Base-by-base conservation (phyloP, 2,113 vertebrate species). In the Hippopotamus amphibius region DNA sequence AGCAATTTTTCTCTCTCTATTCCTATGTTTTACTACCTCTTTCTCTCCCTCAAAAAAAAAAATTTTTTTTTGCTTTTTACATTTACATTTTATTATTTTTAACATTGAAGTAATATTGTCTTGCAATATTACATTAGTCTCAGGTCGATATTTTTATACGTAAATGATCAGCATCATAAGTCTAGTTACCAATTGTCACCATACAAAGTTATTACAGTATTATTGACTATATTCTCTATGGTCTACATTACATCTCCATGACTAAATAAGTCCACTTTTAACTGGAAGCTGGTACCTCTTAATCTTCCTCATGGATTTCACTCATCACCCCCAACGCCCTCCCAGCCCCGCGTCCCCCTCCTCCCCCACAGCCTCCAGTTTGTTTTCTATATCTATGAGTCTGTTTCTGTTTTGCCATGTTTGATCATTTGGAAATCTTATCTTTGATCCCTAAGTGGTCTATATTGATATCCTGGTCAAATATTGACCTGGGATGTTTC, bases 381-480 rank as follows among this genome's bases (percentile, higher is more conserved):
- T 55, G 76, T 65, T 30, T 26, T 30, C 33, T 80, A 11, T 80
- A 21, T 80, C 53, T 37, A 22, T 55, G 50, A 80, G 50, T n/a
- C 50, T 24, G 19, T 8, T 80, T 55, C 50, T 80, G 50, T 80
- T 55, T 79, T 13, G 6, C 21, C 11, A 48, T 21, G 17, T 37
- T 37, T 80, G n/a, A 57, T 57, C 15, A 82, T 46, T 19, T 24
- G 2, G 46, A 79, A 37, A 63, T 89, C 26, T 71, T 86, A 79
- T 74, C 28, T 95, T 90, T 93, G 59, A 90, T 84, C 19, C 17
- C 76, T 88, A 68, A 57, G 33, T 43, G 43, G 33, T 65, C 17
- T 86, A 48, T 68, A 53, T 80, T 80, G 88, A 79, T 80, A 93
- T 26, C 10, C n/a, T 96, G 28, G 19, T 96, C 83, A 96, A 89